These are phyloP conservation scores for Dolichomitus sp. DNA, from an alignment of 2,888 invertebrate genomes.

Conservation along the genomic window DNA sequence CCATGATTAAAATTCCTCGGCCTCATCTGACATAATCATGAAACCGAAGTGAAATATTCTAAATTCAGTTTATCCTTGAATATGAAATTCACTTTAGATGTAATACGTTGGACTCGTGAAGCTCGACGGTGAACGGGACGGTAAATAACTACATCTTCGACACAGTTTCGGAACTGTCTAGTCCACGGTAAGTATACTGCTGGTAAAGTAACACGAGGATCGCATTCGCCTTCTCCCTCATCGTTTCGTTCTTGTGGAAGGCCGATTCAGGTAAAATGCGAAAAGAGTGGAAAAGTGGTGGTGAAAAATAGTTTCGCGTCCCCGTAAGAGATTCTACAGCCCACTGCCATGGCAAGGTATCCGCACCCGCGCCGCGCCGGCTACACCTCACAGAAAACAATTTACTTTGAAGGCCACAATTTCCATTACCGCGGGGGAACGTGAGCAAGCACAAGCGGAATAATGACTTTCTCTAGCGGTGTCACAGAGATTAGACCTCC, in stretches of 20 bases:
- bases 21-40: slow-evolving; percentile 22
- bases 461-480: slow-evolving; percentile 85
- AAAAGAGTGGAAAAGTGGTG: slow-evolving; percentile 31
- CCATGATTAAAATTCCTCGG: slow-evolving; percentile 27
- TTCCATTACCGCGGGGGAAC: slow-evolving; percentile 83
- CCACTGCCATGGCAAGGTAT: slow-evolving; percentile 55
- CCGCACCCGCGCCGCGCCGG: slow-evolving; percentile 26
- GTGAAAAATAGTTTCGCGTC: slow-evolving; percentile 54
- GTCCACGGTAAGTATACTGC: slow-evolving; percentile 12
- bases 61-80: slow-evolving; percentile 47
- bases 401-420: slow-evolving; percentile 86
- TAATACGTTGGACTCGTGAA: background rate
- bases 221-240: slow-evolving; percentile 26
- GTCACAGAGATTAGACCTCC: slow-evolving; percentile 73
- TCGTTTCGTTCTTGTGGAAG: slow-evolving; percentile 52
- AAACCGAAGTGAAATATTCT: slow-evolving; percentile 20
- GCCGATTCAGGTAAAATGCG: slow-evolving; percentile 31
- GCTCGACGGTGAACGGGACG: slow-evolving; percentile 23
- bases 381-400: slow-evolving; percentile 80
- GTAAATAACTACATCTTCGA: slow-evolving; percentile 34
- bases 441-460: slow-evolving; percentile 78
- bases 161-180: slow-evolving; percentile 47
- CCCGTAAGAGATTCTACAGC: slow-evolving; percentile 48
- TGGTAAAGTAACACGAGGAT: slow-evolving; percentile 36
- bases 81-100: slow-evolving; percentile 30